Evolutionary conservation across 2,888 invertebrate species (phyloP).

Genomic region (Amphimallon solstitiale): DNA sequence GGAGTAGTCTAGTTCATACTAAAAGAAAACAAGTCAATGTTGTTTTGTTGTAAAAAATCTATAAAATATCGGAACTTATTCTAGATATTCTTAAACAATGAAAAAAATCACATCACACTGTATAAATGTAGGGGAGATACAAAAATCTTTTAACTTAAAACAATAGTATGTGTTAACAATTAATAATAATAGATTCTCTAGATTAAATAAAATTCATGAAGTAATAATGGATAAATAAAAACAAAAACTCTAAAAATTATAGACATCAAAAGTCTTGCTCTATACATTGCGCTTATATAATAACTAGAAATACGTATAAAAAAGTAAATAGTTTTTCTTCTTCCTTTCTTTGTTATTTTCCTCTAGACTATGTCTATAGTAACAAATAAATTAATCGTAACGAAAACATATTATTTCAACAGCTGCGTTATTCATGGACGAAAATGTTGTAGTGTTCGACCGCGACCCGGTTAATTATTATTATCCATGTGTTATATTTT

Average conservation of each 20-base stretch:
- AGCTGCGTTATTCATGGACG: slow-evolving; percentile 19
- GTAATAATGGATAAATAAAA: background rate
- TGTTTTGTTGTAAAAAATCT: too few species aligned
- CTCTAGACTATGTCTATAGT: slow-evolving; percentile 8
- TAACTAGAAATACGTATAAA: slow-evolving; percentile 22
- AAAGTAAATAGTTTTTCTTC: slow-evolving; percentile 22
- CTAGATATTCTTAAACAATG: too few species aligned
- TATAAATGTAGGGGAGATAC: background rate
- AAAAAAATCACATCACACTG: too few species aligned
- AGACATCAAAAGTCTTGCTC: slow-evolving; percentile 17
- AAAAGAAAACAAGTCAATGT: too few species aligned
- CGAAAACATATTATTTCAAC: slow-evolving; percentile 12
- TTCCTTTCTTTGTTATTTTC: background rate
- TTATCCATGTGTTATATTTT: background rate
- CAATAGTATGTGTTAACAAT: slow-evolving; percentile 13
- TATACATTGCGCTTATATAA: slow-evolving; percentile 23
- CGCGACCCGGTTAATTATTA: background rate
- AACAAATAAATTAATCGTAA: slow-evolving; percentile 19
- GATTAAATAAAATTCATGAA: slow-evolving; percentile 16
- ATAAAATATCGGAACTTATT: too few species aligned
- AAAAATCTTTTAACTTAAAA: background rate
- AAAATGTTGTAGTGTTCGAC: slow-evolving; percentile 5
- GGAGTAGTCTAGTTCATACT: too few species aligned
- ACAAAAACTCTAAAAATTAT: slow-evolving; percentile 9
- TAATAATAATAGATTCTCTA: slow-evolving; percentile 7